These are phyloP conservation scores for Neopipo cinnamomea DNA, from an alignment of 2,113 vertebrate genomes.

Conservation along the genomic window DNA sequence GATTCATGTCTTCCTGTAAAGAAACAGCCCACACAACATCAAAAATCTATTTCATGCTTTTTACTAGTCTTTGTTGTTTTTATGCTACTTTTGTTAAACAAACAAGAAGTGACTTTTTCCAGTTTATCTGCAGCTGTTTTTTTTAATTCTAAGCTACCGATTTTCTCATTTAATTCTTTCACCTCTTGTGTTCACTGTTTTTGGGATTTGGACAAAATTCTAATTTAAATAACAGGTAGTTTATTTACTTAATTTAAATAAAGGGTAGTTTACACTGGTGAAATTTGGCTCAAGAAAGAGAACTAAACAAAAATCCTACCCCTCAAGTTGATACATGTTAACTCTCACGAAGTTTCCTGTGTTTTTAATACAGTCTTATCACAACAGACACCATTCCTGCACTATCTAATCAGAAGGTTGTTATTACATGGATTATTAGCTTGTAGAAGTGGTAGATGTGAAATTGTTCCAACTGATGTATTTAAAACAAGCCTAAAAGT, in stretches of 20 bases:
- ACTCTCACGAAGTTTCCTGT: not conserved
- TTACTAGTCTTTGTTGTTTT: not conserved
- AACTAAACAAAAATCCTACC: not conserved
- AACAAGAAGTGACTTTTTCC: not conserved
- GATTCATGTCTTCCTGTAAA: slow-evolving; percentile 96
- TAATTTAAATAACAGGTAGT: no score
- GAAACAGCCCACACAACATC: not conserved
- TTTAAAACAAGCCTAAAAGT: not conserved
- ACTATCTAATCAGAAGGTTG: not conserved
- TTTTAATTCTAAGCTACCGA: rapidly evolving
- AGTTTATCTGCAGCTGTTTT: rapidly evolving
- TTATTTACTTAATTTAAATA: not conserved
- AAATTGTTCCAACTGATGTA: not conserved
- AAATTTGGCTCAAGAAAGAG: not conserved
- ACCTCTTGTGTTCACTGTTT: not conserved
- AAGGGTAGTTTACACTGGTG: not conserved
- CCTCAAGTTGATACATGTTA: not conserved
- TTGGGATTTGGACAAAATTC: not conserved
- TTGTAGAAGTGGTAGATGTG: not conserved
- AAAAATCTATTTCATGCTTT: not conserved
- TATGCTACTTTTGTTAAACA: not conserved
- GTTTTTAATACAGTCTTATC: not conserved
- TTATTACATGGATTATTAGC: not conserved
- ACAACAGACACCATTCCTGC: not conserved
- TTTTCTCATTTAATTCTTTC: not conserved